A percentile compares a stretch with the other conserved stretches of the same genome.
Evolutionary conservation across 2,888 invertebrate genomes (phyloP).

Genomic region (Xestia sexstrigata): DNA sequence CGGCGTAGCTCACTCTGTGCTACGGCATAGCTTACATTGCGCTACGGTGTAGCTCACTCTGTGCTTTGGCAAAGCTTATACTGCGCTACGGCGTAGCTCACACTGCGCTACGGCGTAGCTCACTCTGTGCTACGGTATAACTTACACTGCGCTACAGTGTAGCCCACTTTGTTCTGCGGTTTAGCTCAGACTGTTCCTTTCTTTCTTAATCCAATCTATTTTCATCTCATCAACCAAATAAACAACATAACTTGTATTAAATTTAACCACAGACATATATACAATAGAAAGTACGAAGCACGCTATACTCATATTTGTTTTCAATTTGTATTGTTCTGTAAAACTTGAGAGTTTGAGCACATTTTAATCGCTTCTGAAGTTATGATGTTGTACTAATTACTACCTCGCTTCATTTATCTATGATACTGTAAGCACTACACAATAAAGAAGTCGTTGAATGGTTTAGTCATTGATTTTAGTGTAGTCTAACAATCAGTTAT

Average conservation of each 20-base stretch:
- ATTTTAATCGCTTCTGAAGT: slow-evolving; percentile 18
- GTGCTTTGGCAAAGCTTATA: background rate
- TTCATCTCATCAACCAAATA: background rate
- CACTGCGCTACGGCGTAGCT: background rate
- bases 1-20: background rate
- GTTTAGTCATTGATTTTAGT: too few species aligned
- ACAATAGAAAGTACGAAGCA: slow-evolving; percentile 1
- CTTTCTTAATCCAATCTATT: background rate
- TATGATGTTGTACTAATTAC: slow-evolving; percentile 9
- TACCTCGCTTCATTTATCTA: background rate
- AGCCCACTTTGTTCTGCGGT: background rate
- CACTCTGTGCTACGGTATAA: background rate
- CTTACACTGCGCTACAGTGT: background rate
- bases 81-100: too few species aligned
- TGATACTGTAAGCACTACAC: background rate
- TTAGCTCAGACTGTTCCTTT: background rate
- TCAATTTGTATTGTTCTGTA: slow-evolving; percentile 33
- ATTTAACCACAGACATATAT: background rate
- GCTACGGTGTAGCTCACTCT: too few species aligned
- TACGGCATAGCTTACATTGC: too few species aligned
- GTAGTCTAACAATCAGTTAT: too few species aligned
- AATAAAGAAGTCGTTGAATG: background rate
- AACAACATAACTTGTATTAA: background rate
- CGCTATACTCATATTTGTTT: slow-evolving; percentile 33
- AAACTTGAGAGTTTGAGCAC: slow-evolving; percentile 3